Conservation (phyloP, 2,797 vertebrate species). For the Coregonus suidteri region DNA sequence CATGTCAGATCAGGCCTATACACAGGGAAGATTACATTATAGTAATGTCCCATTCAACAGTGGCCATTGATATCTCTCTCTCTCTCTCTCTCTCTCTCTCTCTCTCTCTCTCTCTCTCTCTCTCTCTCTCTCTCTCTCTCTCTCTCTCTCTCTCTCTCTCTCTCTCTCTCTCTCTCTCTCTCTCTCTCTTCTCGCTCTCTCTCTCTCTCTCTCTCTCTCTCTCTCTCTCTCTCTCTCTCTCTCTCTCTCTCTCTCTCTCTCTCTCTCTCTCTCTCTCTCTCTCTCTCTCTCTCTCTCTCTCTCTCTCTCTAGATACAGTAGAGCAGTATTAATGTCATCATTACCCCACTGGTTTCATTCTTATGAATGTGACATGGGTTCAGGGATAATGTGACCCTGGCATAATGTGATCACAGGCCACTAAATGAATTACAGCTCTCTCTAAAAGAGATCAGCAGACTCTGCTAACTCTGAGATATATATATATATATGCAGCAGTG, state of each 20-base stretch:
- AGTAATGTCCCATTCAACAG: conserved; percentile 31
- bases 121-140: neutral
- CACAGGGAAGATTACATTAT: neutral
- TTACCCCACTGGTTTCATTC: neutral
- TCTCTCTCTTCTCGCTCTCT: neutral
- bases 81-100: conserved; percentile 10
- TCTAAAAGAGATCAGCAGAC: conserved; percentile 35
- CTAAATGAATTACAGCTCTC: conserved; percentile 62
- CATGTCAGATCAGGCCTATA: neutral
- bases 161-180: neutral
- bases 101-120: neutral
- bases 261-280: conserved; percentile 11
- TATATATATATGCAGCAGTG: conserved; percentile 32
- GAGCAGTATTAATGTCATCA: conserved; percentile 55
- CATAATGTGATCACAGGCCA: conserved; percentile 60
- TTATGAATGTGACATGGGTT: conserved; percentile 48
- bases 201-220: neutral
- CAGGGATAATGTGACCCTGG: conserved; percentile 58
- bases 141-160: conserved; percentile 8
- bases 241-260: conserved; percentile 11
- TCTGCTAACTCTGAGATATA: neutral
- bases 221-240: neutral
- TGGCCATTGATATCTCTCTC: neutral
- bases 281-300: neutral
- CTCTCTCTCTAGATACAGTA: conserved; percentile 24